Conservation (phyloP, 2,113 vertebrate species). For the Sebastes fasciatus region DNA sequence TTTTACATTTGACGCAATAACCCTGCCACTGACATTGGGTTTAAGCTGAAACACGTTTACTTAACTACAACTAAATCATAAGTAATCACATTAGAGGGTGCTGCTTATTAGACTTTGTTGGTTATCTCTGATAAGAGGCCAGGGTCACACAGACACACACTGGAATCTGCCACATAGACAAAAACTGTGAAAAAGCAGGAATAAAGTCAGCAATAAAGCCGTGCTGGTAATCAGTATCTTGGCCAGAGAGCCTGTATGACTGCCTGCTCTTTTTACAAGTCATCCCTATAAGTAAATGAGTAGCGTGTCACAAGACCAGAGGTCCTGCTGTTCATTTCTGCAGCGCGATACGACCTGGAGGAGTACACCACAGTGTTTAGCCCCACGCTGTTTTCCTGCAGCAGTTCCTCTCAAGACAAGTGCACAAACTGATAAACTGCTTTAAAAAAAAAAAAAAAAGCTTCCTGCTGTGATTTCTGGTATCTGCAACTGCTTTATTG, state of each 20-base stretch:
- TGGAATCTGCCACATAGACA: slow-evolving; percentile 59
- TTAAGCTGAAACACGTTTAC: slow-evolving; percentile 2
- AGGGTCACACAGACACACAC: slow-evolving; percentile 6
- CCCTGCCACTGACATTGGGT: not conserved
- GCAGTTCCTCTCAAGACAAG: slow-evolving; percentile 19
- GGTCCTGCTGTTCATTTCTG: slow-evolving; percentile 53
- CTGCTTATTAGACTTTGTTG: slow-evolving; percentile 25
- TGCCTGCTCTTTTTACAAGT: slow-evolving; percentile 51
- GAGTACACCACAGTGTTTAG: slow-evolving; percentile 28
- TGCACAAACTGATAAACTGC: slow-evolving; percentile 27
- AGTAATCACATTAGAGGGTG: slow-evolving; percentile 34
- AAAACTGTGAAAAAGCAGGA: slow-evolving; percentile 56
- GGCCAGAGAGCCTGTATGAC: slow-evolving; percentile 12
- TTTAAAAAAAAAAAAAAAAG: slow-evolving; percentile 1
- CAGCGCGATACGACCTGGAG: slow-evolving; percentile 45
- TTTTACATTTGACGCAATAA: not conserved
- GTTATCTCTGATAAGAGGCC: slow-evolving; percentile 56
- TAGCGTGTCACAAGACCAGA: slow-evolving; percentile 71
- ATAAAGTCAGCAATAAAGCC: slow-evolving; percentile 64
- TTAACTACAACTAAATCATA: slow-evolving; percentile 7
- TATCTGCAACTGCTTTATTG: not conserved
- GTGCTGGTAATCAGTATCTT: slow-evolving; percentile 64
- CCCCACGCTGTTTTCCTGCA: slow-evolving; percentile 50
- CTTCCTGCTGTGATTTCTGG: slow-evolving; percentile 17
- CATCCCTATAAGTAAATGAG: slow-evolving; percentile 74